phyloP scores from a whole-genome alignment of 2,888 invertebrate species.

The Acanthosepion lycidas region DNA sequence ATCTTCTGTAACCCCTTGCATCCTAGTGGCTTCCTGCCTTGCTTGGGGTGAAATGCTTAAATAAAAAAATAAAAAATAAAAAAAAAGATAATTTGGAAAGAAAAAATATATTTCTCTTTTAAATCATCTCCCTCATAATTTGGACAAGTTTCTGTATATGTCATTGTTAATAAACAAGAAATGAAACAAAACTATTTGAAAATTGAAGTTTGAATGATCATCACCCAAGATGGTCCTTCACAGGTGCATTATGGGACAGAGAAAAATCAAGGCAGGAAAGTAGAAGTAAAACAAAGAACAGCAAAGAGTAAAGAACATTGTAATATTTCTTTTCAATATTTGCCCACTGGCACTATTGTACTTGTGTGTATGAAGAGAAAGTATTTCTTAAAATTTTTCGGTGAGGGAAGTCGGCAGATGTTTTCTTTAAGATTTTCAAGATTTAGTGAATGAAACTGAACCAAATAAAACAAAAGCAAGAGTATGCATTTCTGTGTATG shows the following conservation, averaged over 20 bases:
- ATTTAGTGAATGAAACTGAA: background rate
- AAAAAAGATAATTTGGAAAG: too few relatives aligned
- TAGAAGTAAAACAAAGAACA: background rate
- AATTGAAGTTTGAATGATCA: constrained; percentile 15
- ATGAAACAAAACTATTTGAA: background rate
- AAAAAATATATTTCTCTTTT: too few relatives aligned
- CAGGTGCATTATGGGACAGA: background rate
- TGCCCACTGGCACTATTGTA: background rate
- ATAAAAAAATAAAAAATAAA: too few relatives aligned
- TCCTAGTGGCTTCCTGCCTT: too few relatives aligned
- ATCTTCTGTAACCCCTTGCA: too few relatives aligned
- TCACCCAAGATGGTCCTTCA: background rate
- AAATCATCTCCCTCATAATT: background rate
- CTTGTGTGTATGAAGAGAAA: background rate
- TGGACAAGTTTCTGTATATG: background rate
- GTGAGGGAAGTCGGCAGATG: background rate
- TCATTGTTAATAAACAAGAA: background rate
- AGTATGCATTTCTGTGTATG: too few relatives aligned
- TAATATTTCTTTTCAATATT: background rate
- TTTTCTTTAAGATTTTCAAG: background rate
- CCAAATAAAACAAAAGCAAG: background rate
- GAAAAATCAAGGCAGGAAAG: background rate
- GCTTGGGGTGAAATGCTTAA: too few relatives aligned
- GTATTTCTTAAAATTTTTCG: background rate
- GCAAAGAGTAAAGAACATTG: background rate